A percentile compares a stretch with the other conserved stretches of the same genome.
phyloP scores from a whole-genome alignment of 2,797 vertebrate species.

The Alfaro cultratus region DNA sequence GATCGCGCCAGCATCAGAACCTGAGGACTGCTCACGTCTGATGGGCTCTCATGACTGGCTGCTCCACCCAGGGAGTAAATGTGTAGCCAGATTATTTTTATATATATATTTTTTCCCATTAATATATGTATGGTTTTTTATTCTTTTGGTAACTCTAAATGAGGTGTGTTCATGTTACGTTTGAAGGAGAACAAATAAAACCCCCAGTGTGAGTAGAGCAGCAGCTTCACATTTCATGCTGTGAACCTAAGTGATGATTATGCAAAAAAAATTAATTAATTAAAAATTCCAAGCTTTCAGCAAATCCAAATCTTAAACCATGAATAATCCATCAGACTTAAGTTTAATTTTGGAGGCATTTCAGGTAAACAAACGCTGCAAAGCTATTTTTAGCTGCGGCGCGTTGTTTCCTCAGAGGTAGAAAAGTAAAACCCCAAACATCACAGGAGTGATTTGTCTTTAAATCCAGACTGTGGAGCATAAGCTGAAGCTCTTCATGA shows the following conservation, averaged over 20 bases:
- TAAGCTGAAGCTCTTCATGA: neutral
- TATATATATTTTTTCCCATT: neutral
- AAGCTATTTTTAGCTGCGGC: slow-evolving; percentile 27
- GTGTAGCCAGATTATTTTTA: neutral
- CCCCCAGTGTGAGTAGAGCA: neutral
- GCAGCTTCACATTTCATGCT: neutral
- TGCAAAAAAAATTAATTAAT: neutral
- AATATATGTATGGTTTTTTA: neutral
- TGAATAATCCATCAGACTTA: neutral
- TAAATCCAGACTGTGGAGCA: neutral
- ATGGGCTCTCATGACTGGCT: slow-evolving; percentile 27
- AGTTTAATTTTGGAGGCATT: slow-evolving; percentile 22
- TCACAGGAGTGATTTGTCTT: slow-evolving; percentile 14
- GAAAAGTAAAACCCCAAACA: slow-evolving; percentile 1
- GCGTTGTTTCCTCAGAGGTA: slow-evolving; percentile 2
- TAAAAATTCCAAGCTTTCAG: neutral
- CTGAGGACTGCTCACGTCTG: slow-evolving; percentile 17
- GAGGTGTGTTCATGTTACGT: neutral
- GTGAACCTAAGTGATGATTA: slow-evolving; percentile 3
- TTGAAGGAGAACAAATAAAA: neutral
- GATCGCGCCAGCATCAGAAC: slow-evolving; percentile 34
- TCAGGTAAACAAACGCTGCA: slow-evolving; percentile 12
- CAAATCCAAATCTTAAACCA: neutral
- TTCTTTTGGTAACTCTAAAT: neutral
- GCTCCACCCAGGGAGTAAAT: slow-evolving; percentile 20